Evolutionary conservation across 2,888 invertebrate genomes (phyloP).

Genomic region (Anticlea derivata): DNA sequence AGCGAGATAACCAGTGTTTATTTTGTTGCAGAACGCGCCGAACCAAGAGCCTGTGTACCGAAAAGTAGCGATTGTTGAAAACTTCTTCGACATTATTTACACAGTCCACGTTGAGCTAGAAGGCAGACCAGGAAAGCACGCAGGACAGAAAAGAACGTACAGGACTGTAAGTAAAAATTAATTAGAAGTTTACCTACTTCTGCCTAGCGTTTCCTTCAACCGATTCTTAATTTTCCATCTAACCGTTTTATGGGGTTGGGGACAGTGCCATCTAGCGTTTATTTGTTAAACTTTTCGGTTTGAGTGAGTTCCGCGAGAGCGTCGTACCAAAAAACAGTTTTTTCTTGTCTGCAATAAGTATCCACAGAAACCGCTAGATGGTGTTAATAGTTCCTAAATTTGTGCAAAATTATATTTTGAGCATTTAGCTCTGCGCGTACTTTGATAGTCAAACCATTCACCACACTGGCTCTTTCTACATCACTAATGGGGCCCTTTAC

Average conservation of each 20-base stretch:
- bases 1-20: no score
- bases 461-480: no score
- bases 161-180: conserved; percentile 90
- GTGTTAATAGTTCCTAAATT: not conserved
- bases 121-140: conserved; percentile 96
- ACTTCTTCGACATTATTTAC: conserved; percentile 98
- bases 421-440: no score
- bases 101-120: conserved; percentile 97
- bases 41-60: conserved; percentile 91
- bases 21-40: conserved; percentile 86
- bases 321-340: no score
- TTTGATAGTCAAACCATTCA: no score
- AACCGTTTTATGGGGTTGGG: not conserved
- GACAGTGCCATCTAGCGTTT: conserved; percentile 38
- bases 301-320: not conserved
- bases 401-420: no score
- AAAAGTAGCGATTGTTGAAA: conserved; percentile 98
- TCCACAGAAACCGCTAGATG: conserved; percentile 9
- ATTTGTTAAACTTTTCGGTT: not conserved
- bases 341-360: not conserved
- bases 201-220: no score
- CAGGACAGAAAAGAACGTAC: conserved; percentile 98
- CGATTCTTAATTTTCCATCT: no score
- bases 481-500: no score
- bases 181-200: not conserved